Percentiles rank a stretch among this genome's conserved stretches.
Conservation (phyloP, 92 coral and sea anemone species). For the Micromussa lordhowensis region DNA sequence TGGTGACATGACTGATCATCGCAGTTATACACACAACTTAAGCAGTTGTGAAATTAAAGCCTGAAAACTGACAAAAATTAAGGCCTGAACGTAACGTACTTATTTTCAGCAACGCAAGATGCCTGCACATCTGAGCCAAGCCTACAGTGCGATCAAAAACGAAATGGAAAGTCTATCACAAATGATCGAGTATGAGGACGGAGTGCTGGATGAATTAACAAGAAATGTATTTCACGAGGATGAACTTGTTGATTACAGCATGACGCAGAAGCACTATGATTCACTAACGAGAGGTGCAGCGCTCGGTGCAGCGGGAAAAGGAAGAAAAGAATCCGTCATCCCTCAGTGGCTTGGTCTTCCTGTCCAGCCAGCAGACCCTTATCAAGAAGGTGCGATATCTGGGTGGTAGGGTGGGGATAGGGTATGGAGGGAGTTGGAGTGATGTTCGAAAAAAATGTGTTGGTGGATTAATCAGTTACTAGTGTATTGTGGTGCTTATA, state of each 20-base stretch:
- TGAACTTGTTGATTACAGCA: constrained; percentile 18
- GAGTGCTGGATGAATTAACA: constrained; percentile 3
- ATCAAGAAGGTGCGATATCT: constrained; percentile 33
- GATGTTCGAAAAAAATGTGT: no score
- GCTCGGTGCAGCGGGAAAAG: no score
- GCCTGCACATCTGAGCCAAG: constrained; percentile 40
- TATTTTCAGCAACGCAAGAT: background rate
- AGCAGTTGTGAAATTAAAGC: no score
- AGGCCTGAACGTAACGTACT: no score
- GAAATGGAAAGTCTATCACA: constrained; percentile 11
- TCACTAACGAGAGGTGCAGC: constrained; percentile 42
- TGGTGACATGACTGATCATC: no score
- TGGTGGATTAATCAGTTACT: no score
- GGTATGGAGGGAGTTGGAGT: background rate
- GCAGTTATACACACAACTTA: no score
- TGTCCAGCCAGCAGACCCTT: constrained; percentile 32
- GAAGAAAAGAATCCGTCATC: constrained; percentile 57
- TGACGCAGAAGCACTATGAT: constrained; percentile 64
- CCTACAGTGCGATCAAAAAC: constrained; percentile 41
- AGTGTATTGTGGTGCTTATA: background rate
- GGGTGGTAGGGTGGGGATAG: no score
- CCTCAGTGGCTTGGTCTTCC: constrained; percentile 82
- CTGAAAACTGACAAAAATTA: no score
- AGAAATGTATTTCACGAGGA: constrained; percentile 24
- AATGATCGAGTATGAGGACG: background rate